Base-by-base conservation (phyloP, 2,113 vertebrate species). In the Chionodraco myersi region DNA sequence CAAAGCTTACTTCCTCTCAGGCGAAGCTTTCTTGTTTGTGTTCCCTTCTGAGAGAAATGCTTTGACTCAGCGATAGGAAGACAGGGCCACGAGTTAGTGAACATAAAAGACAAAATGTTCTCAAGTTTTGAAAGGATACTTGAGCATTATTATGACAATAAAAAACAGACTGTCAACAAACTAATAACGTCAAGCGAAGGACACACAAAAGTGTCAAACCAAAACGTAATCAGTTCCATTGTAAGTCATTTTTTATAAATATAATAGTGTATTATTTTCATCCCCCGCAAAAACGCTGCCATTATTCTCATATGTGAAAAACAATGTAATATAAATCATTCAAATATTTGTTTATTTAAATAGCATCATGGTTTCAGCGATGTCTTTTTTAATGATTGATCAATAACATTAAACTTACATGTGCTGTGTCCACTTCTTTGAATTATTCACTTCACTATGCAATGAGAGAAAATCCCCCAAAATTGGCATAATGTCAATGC, bases 1-100 rank as follows among this genome's bases (percentile, higher is more conserved):
- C 75, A 76, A 77, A 65, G 60, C 13, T 14, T 0, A 1, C 59
- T 58, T 70, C 26, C 69, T 85, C 59, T 57, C 3, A 51, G 71
- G 77, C 53, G 16, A 59, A 45, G n/a, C 34, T 44, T 23, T 47
- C 47, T 30, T 30, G 23, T 73, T 82, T 81, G 8, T 81, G 77
- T 77, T 73, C 2, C 30, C 73, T 59, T 45, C 44, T 41, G 18
- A 34, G 49, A 68, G 8, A 59, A 77, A 75, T 54, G 26, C 53
- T 68, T 64, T 18, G 23, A 61, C 49, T 70, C 34, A 69, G 72
- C 10, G 1, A 6, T 34, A 26, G 4, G 8, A 54, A 57, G 54
- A 69, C 51, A 30, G 26, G 14, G 21, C 30, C 10, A 48, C 6
- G 16, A 77, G 64, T 61, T 10, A 23, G 18, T 47, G 58, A 54